Conservation (phyloP, 2,888 invertebrate species). For the Pammene fasciana region DNA sequence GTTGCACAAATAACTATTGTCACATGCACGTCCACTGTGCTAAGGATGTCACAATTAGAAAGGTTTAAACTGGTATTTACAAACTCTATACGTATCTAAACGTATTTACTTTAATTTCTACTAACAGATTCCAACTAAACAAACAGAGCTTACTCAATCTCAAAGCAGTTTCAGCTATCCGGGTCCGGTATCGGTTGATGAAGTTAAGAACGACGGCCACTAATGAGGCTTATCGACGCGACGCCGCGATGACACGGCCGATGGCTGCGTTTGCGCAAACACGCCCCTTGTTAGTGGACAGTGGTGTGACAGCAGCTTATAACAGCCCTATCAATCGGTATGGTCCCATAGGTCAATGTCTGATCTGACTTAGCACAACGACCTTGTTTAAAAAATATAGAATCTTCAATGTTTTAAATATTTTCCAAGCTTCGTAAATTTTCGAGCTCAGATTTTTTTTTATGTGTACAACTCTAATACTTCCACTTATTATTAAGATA, state of each 20-base stretch:
- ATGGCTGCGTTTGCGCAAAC: slow-evolving; percentile 68
- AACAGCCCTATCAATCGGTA: slow-evolving; percentile 32
- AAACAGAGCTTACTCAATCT: slow-evolving; percentile 37
- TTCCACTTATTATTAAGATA: too few relatives aligned
- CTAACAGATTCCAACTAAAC: slow-evolving; percentile 13
- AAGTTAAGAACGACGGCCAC: slow-evolving; percentile 65
- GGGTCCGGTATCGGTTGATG: slow-evolving; percentile 59
- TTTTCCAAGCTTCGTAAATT: too few relatives aligned
- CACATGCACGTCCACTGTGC: too few relatives aligned
- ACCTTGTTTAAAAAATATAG: too few relatives aligned
- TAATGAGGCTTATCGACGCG: slow-evolving; percentile 76
- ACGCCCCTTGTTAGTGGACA: slow-evolving; percentile 66
- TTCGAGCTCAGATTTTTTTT: too few relatives aligned
- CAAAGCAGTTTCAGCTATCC: slow-evolving; percentile 18
- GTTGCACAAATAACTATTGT: too few relatives aligned
- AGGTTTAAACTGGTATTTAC: background rate
- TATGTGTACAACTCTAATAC: too few relatives aligned
- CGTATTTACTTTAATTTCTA: slow-evolving; percentile 5
- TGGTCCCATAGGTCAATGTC: background rate
- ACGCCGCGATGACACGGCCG: slow-evolving; percentile 69
- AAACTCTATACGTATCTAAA: background rate
- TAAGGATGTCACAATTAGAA: background rate
- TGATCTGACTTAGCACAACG: background rate
- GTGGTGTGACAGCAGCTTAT: slow-evolving; percentile 42
- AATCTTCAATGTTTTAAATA: too few relatives aligned